Conservation (phyloP, 2,888 invertebrate genomes). For the Callyntrura sp. region DNA sequence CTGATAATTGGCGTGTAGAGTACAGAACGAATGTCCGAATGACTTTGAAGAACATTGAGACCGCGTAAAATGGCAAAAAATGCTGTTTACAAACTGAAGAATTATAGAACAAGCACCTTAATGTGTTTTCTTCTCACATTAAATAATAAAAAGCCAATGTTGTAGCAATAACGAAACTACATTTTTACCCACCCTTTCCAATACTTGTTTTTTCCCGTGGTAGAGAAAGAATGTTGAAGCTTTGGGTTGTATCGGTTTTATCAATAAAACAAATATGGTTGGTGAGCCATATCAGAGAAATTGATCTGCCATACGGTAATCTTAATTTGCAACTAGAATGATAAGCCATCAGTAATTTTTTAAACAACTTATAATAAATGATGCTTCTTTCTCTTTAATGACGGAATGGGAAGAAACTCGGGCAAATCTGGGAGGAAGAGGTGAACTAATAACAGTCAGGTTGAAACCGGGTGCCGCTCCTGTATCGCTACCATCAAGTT, state of each 20-base stretch:
- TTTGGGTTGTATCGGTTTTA: neutral
- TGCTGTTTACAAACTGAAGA: neutral
- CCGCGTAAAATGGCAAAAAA: neutral
- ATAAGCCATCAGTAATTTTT: slow-evolving; percentile 2
- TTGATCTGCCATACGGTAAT: neutral
- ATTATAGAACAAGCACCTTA: neutral
- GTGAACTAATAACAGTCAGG: neutral
- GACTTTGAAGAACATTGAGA: too few species aligned
- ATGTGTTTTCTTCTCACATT: slow-evolving; percentile 4
- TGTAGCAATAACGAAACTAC: too few species aligned
- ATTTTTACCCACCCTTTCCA: too few species aligned
- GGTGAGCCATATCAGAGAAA: neutral
- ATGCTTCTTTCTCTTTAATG: too few species aligned
- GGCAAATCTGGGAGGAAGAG: neutral
- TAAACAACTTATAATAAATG: slow-evolving; percentile 1
- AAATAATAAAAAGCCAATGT: neutral
- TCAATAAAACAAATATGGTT: neutral
- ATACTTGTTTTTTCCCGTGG: too few species aligned
- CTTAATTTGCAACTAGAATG: slow-evolving; percentile 26
- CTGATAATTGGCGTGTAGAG: neutral
- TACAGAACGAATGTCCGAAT: neutral
- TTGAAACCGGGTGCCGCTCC: slow-evolving; percentile 17
- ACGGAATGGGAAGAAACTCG: too few species aligned
- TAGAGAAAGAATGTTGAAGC: neutral
- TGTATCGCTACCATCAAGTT: slow-evolving; percentile 33